Evolutionary conservation across 2,888 invertebrate genomes (phyloP), one percentile per base, ranked within the genome.

Genomic region (Amiota mariae): DNA sequence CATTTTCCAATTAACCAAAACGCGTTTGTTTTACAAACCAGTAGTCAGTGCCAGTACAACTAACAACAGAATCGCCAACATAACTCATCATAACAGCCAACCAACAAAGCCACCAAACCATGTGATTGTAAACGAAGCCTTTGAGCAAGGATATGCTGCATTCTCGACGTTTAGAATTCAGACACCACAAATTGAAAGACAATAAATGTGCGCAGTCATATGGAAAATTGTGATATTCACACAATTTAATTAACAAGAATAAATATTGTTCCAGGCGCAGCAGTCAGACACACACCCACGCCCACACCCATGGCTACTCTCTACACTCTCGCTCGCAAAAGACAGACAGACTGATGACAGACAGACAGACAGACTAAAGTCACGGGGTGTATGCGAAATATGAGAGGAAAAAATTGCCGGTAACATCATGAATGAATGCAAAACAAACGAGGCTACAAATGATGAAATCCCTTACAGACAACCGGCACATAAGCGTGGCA

Each of bases 181-280:
- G 76, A 78, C 78, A 81, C 82, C 83, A 77, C 87, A 86, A 87
- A 87, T 87, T 86, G 86, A 87, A 86, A 87, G 86, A 87, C 87
- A 87, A 87, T 87, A 87, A 88, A 86, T 82, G 81, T 81, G 84
- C 80, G 84, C 87, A 88, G 81, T 85, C 87, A 87, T 81, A 85
- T 80, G 87, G 87, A 88, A 88, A 89, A 88, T 88, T 87, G 82
- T 88, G 84, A 88, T 88, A 88, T 89, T 88, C 88, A 87, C 88
- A 88, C 89, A 88, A 89, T 89, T 89, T 88, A 89, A 88, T 88
- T 88, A 88, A 88, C 88, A 87, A 86, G 85, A 87, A 88, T 85
- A 88, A 88, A 88, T 88, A 88, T 88, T 89, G 85, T 88, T 84
- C 82, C 83, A 86, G 83, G 79, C 82, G 76, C 75, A 66, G 77